Conservation (phyloP, 2,888 invertebrate species). For the Pelosia muscerda region DNA sequence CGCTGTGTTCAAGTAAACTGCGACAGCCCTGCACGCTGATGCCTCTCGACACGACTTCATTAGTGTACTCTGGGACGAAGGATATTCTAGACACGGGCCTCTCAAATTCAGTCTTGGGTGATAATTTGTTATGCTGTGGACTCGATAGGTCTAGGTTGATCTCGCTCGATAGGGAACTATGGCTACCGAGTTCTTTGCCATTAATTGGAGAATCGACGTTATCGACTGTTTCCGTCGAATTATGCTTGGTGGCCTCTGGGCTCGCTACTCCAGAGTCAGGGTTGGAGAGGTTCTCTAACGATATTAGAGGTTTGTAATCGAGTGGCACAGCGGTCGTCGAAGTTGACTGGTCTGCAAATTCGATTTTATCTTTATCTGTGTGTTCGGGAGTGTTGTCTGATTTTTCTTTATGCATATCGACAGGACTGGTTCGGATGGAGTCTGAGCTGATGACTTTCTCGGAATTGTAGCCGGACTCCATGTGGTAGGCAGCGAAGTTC, state of each 20-base stretch:
- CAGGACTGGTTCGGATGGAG: conserved; percentile 81
- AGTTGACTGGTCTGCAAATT: conserved; percentile 78
- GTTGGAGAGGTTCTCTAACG: conserved; percentile 78
- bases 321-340: conserved; percentile 70
- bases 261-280: conserved; percentile 86
- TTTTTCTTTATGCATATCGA: conserved; percentile 84
- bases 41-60: conserved; percentile 77
- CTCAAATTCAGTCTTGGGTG: conserved; percentile 74
- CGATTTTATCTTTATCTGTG: conserved; percentile 85
- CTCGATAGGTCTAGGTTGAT: conserved; percentile 86
- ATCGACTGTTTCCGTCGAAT: conserved; percentile 83
- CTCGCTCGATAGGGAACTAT: conserved; percentile 85
- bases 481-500: conserved; percentile 82
- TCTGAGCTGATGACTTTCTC: conserved; percentile 81
- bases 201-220: conserved; percentile 81
- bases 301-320: conserved; percentile 78
- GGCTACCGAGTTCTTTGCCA: conserved; percentile 79
- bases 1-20: conserved; percentile 74
- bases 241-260: conserved; percentile 86
- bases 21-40: conserved; percentile 77
- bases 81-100: conserved; percentile 74
- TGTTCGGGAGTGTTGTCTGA: conserved; percentile 86
- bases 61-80: conserved; percentile 76
- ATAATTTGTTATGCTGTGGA: conserved; percentile 75
- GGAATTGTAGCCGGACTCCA: conserved; percentile 90